Evolutionary conservation across 64 coral and sea anemone species (phyloP), one percentile per base, ranked within the genome.

Genomic region (Anthopleura sola): DNA sequence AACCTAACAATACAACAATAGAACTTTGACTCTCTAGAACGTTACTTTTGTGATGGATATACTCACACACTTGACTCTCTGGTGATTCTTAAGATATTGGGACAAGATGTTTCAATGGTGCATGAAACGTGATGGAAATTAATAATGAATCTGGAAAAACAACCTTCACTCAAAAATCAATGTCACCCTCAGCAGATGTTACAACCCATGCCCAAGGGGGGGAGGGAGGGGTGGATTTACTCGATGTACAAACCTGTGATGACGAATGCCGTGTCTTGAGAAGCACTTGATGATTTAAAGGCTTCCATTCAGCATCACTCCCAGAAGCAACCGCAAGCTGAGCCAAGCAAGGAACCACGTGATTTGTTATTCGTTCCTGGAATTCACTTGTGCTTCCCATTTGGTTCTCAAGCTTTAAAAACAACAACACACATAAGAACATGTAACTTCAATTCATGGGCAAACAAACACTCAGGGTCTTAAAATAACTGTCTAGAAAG

Each of bases 301-400:
- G 82, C 68, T 99, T 99, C 97, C 97, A 99, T 69, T 92, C 87
- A 2, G 88, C 80, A 32, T 99, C 97, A 34, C 75, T 89, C 37
- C 97, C 97, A 90, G 97, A 87, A 85, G 97, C 93, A 48, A 99
- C 97, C 23, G 97, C 97, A 23, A 99, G 93, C 75, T 94, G 97
- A 23, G 97, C 92, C 17, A 99, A 58, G 62, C 97, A 99, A 3
- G 92, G 97, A 31, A 86, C 97, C 80, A 99, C 26, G 75, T 94
- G 92, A 60, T 78, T 89, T 6, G 97, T 76, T 31, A 99, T 55
- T 24, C 89, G 86, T 2, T 99, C 86, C 57, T 90, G 84, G 46
- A 92, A 99, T 32, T 68, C 81, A 12, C 36, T 68, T 26, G 69
- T 66, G 19, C 79, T 83, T 37, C 95, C 97, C 37, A 92, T 55